phyloP scores from a whole-genome alignment of 23 tunicate genomes.

The Clavelina lepadiformis region DNA sequence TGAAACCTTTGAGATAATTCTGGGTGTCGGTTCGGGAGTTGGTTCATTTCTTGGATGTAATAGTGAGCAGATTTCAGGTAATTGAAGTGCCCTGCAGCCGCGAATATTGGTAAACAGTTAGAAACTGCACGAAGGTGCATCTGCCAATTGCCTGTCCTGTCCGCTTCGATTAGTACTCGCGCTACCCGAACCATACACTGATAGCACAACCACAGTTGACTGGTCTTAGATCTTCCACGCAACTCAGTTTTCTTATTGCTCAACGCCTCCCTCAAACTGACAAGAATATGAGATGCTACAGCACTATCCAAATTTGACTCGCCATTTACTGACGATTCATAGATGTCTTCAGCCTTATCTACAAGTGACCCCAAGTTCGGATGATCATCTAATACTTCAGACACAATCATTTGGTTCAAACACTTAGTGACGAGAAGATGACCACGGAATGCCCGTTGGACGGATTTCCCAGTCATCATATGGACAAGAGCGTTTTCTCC shows the following conservation, averaged over 20 bases:
- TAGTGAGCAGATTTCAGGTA: conserved; percentile 2
- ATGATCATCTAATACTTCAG: no score
- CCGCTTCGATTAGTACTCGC: conserved; percentile 1
- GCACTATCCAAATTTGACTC: no score
- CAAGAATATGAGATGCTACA: no score
- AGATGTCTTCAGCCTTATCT: no score
- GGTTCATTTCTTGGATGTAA: conserved; percentile 9
- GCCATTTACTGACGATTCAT: no score
- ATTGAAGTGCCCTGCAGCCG: conserved; percentile 6
- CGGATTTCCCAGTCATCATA: conserved; percentile 11
- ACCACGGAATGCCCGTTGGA: conserved; percentile 5
- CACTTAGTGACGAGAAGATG: background rate
- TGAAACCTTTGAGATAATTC: background rate
- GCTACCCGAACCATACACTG: background rate
- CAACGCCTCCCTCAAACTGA: background rate
- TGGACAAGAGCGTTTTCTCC: background rate
- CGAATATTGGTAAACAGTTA: background rate
- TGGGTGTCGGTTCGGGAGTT: background rate
- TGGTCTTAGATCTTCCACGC: background rate
- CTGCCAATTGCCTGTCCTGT: background rate
- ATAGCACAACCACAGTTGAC: conserved; percentile 7
- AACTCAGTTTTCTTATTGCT: background rate
- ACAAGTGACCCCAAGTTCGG: no score
- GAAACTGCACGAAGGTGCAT: background rate
- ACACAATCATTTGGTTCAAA: no score